Percentiles rank a stretch among this genome's conserved stretches.
phyloP scores from a whole-genome alignment of 2,113 vertebrate species.

The Myrmecophaga tridactyla region DNA sequence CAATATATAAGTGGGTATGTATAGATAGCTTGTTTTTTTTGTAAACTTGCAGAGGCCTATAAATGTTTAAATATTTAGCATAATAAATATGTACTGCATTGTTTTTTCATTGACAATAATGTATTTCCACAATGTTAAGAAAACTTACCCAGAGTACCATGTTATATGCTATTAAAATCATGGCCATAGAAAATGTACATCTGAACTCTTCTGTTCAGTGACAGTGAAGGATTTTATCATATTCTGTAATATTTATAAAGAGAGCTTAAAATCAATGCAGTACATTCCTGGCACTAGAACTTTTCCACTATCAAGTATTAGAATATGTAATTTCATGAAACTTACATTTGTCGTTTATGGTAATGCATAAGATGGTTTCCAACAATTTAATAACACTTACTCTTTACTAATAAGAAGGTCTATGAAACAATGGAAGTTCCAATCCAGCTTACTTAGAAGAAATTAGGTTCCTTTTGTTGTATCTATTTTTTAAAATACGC shows the following conservation, averaged over 20 bases:
- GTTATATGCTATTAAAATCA: background rate
- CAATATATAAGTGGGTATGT: background rate
- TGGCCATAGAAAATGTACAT: background rate
- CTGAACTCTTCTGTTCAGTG: background rate
- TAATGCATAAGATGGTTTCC: background rate
- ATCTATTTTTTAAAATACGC: background rate
- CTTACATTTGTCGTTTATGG: background rate
- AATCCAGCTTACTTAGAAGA: background rate
- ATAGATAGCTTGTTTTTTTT: background rate
- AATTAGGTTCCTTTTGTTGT: background rate
- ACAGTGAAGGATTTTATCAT: background rate
- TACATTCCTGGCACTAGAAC: background rate
- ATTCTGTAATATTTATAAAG: background rate
- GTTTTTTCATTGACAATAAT: background rate
- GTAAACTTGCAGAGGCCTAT: background rate
- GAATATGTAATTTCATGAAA: constrained; percentile 4
- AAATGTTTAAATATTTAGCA: background rate
- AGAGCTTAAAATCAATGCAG: background rate
- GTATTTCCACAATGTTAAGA: background rate
- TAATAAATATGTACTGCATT: background rate
- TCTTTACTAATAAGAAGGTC: background rate
- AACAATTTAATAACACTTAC: background rate
- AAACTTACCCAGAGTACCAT: background rate
- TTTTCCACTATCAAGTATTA: background rate
- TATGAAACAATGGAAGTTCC: background rate